These are phyloP conservation scores for Drosophila truncata DNA, from an alignment of 1,140 invertebrate species.

Conservation along the genomic window DNA sequence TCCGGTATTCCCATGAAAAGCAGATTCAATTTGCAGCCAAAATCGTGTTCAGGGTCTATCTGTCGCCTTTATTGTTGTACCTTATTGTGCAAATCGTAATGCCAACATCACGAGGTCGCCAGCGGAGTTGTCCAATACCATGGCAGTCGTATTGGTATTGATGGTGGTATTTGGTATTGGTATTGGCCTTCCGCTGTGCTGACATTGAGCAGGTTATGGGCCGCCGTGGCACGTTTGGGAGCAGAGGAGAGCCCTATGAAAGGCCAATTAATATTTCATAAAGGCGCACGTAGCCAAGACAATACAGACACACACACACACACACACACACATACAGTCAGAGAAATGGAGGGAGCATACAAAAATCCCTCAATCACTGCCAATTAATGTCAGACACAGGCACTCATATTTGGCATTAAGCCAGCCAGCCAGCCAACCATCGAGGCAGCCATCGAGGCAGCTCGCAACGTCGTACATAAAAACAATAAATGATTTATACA, in stretches of 20 bases:
- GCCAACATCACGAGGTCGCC: constrained; percentile 20
- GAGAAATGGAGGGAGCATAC: constrained; percentile 40
- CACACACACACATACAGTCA: constrained; percentile 17
- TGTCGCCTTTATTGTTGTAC: constrained; percentile 45
- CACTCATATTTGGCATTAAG: constrained; percentile 78
- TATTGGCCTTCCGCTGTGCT: constrained; percentile 48
- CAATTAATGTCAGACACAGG: constrained; percentile 83
- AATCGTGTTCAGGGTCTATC: constrained; percentile 39
- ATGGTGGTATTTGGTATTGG: constrained; percentile 13
- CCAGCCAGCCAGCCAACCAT: constrained; percentile 55
- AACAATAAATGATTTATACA: constrained; percentile 84
- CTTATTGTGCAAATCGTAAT: constrained; percentile 48
- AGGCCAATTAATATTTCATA: constrained; percentile 84
- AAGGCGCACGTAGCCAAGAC: constrained; percentile 76
- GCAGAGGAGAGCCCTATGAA: constrained; percentile 58
- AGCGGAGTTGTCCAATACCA: not conserved
- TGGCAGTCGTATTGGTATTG: constrained; percentile 5
- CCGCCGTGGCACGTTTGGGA: constrained; percentile 56
- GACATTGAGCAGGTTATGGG: constrained; percentile 72
- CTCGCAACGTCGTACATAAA: constrained; percentile 76
- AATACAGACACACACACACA: constrained; percentile 42
- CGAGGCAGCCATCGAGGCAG: constrained; percentile 57
- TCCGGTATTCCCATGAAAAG: constrained; percentile 4
- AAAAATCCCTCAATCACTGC: constrained; percentile 84
- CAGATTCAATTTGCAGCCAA: constrained; percentile 41